These are phyloP conservation scores for Solenopsis fugax DNA, from an alignment of 1,140 invertebrate genomes.

Conservation along the genomic window DNA sequence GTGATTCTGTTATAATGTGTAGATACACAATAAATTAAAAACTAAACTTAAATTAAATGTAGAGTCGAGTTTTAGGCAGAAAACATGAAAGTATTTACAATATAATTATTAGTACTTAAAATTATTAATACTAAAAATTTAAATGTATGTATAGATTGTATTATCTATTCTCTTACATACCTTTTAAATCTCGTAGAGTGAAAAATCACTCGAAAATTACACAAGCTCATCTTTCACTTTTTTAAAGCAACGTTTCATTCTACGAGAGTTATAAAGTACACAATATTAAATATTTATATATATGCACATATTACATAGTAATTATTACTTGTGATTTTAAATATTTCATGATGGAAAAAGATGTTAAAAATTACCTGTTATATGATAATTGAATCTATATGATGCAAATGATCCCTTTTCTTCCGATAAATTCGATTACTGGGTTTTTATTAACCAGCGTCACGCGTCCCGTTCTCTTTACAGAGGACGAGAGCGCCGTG, in stretches of 20 bases:
- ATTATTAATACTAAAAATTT: background rate
- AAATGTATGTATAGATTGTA: too few species aligned
- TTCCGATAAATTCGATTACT: conserved; percentile 30
- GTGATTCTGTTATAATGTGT: too few species aligned
- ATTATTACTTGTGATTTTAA: background rate
- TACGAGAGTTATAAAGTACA: background rate
- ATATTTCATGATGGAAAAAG: background rate
- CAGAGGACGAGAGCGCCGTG: conserved; percentile 94
- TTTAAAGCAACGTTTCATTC: too few species aligned
- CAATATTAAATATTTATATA: background rate
- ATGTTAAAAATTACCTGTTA: background rate
- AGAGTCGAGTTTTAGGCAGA: background rate
- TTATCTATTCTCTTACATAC: too few species aligned
- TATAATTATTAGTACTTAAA: background rate
- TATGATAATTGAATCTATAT: conserved; percentile 10
- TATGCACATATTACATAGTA: conserved; percentile 1
- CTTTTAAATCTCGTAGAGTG: too few species aligned
- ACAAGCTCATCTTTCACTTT: too few species aligned
- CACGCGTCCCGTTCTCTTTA: conserved; percentile 77
- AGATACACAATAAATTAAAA: too few species aligned
- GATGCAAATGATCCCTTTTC: background rate
- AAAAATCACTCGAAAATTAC: too few species aligned
- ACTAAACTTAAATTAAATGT: background rate
- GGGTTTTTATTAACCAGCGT: background rate
- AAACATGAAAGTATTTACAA: background rate